phyloP scores from a whole-genome alignment of 92 coral and sea anemone species.

The Virgularia gustaviana region DNA sequence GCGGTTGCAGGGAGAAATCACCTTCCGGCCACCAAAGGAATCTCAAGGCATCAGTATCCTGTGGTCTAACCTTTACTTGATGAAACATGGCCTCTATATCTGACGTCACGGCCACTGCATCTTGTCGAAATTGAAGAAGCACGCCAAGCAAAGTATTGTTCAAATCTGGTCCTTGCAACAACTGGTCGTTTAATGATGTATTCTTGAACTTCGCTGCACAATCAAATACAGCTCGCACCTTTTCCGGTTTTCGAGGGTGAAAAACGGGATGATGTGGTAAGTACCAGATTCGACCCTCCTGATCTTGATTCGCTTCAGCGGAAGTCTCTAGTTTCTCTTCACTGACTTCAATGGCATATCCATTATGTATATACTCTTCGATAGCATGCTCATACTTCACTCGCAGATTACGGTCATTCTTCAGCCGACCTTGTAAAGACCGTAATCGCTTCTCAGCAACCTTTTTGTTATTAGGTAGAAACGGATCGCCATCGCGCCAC shows the following conservation, averaged over 20 bases:
- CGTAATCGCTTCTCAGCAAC: constrained; percentile 18
- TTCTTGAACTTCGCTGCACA: constrained; percentile 28
- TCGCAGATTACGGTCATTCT: constrained; percentile 9
- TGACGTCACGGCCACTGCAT: constrained; percentile 27
- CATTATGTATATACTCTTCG: constrained; percentile 18
- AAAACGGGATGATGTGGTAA: constrained; percentile 35
- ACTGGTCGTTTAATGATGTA: constrained; percentile 35
- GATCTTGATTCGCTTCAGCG: not conserved
- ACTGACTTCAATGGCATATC: constrained; percentile 31
- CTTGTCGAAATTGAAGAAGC: constrained; percentile 29
- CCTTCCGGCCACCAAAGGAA: constrained; percentile 38
- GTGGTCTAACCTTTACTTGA: constrained; percentile 24
- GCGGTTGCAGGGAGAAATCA: constrained; percentile 16
- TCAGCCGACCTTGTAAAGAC: constrained; percentile 19
- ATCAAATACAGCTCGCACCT: constrained; percentile 40
- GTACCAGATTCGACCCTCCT: constrained; percentile 30
- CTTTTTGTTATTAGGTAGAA: constrained; percentile 24
- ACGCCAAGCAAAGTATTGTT: constrained; percentile 38
- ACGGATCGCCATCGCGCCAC: constrained; percentile 26
- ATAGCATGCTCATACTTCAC: constrained; percentile 24
- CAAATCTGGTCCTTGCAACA: constrained; percentile 40
- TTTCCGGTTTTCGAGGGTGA: constrained; percentile 25
- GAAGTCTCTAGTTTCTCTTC: constrained; percentile 7
- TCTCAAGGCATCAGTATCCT: constrained; percentile 33
- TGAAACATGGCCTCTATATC: constrained; percentile 43